Conservation (phyloP, 2,888 invertebrate genomes). For the Glyphotaelius pellucidus region DNA sequence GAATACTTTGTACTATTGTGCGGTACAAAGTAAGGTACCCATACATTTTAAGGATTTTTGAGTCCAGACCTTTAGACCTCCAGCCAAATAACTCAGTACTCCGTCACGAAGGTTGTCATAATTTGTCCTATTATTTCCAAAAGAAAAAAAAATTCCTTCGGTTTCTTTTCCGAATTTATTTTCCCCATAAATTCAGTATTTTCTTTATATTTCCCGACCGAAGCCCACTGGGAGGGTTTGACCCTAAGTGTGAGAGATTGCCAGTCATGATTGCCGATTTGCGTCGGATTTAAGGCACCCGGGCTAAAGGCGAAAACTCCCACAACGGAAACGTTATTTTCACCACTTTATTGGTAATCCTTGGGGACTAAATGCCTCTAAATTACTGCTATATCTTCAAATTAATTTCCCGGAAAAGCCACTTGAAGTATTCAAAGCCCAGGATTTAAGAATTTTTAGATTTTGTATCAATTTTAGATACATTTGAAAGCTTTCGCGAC, state of each 20-base stretch:
- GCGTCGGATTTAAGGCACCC: constrained; percentile 17
- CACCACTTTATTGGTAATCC: neutral
- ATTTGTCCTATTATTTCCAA: neutral
- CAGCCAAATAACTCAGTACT: neutral
- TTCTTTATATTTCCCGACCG: neutral
- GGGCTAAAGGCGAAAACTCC: neutral
- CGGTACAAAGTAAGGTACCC: too few species aligned
- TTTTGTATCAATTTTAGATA: neutral
- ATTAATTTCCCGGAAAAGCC: neutral
- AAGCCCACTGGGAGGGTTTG: neutral
- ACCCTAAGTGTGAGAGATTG: constrained; percentile 23
- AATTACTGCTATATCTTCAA: neutral
- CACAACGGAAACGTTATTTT: neutral
- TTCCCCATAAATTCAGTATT: neutral
- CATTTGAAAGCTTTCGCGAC: neutral
- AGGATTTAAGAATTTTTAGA: neutral
- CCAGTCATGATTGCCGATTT: constrained; percentile 26
- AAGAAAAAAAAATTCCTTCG: neutral
- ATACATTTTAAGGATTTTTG: neutral
- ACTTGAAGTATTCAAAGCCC: neutral
- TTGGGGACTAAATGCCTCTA: constrained; percentile 11
- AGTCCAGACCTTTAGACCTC: neutral
- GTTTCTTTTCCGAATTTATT: neutral
- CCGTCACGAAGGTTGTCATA: neutral
- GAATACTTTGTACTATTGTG: too few species aligned